A percentile compares a stretch with the other conserved stretches of the same genome.
These are phyloP conservation scores for Furcula furcula DNA, from an alignment of 2,888 invertebrate species.

Conservation along the genomic window DNA sequence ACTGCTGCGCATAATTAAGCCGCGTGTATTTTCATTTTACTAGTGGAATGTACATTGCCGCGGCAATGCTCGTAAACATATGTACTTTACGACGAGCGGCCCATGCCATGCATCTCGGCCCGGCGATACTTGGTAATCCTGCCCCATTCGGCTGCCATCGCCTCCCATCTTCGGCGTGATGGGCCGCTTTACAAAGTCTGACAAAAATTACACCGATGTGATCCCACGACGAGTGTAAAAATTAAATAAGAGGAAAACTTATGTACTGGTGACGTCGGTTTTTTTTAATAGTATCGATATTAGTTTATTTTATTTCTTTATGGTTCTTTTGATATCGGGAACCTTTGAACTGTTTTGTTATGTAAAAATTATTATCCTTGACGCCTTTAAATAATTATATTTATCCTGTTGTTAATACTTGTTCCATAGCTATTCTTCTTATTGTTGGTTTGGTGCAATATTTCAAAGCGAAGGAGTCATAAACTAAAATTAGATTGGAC, in stretches of 20 bases:
- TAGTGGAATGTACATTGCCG: constrained; percentile 44
- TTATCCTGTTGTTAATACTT: too few species aligned
- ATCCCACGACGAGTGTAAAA: constrained; percentile 11
- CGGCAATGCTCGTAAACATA: constrained; percentile 55
- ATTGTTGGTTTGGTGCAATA: too few species aligned
- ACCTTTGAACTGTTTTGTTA: too few species aligned
- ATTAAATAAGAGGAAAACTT: constrained; percentile 10
- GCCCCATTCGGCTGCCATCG: constrained; percentile 22
- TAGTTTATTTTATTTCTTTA: too few species aligned
- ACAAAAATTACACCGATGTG: constrained; percentile 9
- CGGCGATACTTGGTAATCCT: constrained; percentile 8
- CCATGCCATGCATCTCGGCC: constrained; percentile 1
- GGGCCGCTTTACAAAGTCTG: constrained; percentile 6
- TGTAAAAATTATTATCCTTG: too few species aligned
- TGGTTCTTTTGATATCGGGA: too few species aligned
- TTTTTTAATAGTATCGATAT: too few species aligned
- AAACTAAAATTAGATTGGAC: too few species aligned
- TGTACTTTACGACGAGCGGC: constrained; percentile 49
- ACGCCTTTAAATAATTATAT: too few species aligned
- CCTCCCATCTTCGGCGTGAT: constrained; percentile 9
- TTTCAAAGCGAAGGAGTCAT: too few species aligned
- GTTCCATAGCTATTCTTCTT: too few species aligned
- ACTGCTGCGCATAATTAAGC: constrained; percentile 50
- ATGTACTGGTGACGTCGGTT: constrained; percentile 8
- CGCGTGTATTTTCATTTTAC: constrained; percentile 59